A percentile compares a stretch with the other conserved stretches of the same genome.
Conservation (phyloP, 2,888 invertebrate species). For the Hypercompe scribonia region DNA sequence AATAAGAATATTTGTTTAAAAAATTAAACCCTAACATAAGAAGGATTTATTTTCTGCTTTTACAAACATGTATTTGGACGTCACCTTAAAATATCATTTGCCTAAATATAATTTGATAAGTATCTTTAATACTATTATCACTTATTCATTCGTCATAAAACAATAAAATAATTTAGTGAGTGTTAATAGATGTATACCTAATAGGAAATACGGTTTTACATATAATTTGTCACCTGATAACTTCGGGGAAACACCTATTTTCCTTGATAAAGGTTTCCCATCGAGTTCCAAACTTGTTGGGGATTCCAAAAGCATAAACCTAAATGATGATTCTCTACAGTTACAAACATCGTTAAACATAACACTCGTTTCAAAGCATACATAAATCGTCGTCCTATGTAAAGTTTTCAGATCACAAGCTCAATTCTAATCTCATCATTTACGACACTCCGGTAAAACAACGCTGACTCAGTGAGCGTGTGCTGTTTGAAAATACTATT, state of each 20-base stretch:
- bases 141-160: too few species aligned
- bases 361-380: constrained; percentile 3
- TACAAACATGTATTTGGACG: neutral
- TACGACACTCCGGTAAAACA: constrained; percentile 33
- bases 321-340: neutral
- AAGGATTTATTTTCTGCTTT: too few species aligned
- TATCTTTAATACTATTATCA: too few species aligned
- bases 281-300: too few species aligned
- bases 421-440: constrained; percentile 35
- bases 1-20: neutral
- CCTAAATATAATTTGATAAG: neutral
- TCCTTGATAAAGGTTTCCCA: too few species aligned
- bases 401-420: constrained; percentile 27
- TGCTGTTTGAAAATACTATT: constrained; percentile 5
- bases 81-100: neutral
- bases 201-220: neutral
- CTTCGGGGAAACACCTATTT: neutral
- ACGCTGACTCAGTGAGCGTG: constrained; percentile 32
- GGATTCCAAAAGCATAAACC: too few species aligned
- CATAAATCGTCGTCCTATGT: constrained; percentile 10
- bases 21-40: too few species aligned
- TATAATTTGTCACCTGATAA: neutral
- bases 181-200: neutral
- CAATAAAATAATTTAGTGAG: neutral
- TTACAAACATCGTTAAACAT: neutral